phyloP scores from a whole-genome alignment of 2,113 vertebrate species.

The Stercorarius parasiticus region DNA sequence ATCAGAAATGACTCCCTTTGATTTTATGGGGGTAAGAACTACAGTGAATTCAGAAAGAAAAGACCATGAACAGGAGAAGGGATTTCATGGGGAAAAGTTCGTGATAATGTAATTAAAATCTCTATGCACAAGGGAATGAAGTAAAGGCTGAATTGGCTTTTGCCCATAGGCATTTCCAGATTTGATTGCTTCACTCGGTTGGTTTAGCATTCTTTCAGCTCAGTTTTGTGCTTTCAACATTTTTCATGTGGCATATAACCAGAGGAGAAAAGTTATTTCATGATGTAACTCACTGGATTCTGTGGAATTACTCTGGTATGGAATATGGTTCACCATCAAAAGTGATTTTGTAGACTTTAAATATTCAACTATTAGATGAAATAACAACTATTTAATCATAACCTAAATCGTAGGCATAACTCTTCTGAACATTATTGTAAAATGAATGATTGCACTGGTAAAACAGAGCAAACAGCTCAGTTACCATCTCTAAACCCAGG shows the following conservation, averaged over 20 bases:
- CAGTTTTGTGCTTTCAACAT: not conserved
- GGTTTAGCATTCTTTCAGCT: constrained; percentile 18
- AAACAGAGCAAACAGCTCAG: not conserved
- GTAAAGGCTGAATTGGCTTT: not conserved
- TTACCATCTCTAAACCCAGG: not conserved
- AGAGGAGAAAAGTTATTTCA: not conserved
- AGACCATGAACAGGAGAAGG: not conserved
- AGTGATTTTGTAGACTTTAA: not conserved
- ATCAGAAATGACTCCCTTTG: not conserved
- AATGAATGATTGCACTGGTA: not conserved
- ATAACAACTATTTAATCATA: not conserved
- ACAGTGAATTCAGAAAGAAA: not conserved
- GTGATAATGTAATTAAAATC: constrained; percentile 45
- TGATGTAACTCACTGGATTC: not conserved
- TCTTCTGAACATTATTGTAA: not conserved
- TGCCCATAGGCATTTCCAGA: not conserved
- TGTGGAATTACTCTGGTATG: not conserved
- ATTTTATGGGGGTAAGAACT: not conserved
- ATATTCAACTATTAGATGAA: not conserved
- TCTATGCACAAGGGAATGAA: not conserved
- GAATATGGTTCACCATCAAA: not conserved
- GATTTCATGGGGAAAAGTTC: not conserved
- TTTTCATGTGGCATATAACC: not conserved
- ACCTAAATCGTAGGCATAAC: not conserved
- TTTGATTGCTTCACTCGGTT: not conserved